phyloP scores from a whole-genome alignment of 2,797 vertebrate species.

The Micrastur ruficollis region DNA sequence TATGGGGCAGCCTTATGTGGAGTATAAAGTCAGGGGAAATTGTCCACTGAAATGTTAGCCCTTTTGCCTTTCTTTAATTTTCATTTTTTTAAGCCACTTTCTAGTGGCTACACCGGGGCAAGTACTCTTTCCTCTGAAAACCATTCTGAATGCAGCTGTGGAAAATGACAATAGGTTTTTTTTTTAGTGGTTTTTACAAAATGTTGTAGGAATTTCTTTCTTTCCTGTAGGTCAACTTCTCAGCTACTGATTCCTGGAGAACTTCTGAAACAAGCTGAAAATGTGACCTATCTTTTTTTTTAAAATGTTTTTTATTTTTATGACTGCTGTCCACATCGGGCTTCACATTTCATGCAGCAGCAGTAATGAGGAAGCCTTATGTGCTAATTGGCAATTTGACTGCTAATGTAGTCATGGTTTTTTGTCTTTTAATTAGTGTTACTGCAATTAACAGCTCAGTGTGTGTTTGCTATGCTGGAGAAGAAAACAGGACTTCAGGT shows the following conservation, averaged over 20 bases:
- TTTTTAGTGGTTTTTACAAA: neutral
- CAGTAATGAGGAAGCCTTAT: slow-evolving; percentile 49
- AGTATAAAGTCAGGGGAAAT: neutral
- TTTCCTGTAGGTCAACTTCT: neutral
- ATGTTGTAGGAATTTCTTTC: neutral
- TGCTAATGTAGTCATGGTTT: slow-evolving; percentile 55
- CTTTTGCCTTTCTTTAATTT: neutral
- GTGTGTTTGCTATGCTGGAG: slow-evolving; percentile 13
- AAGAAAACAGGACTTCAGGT: neutral
- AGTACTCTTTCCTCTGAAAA: neutral
- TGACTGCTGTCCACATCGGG: neutral
- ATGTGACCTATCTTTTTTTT: neutral
- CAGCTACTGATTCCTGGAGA: neutral
- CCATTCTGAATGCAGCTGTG: neutral
- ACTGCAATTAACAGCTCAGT: slow-evolving; percentile 63
- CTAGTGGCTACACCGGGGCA: neutral
- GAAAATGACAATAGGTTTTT: neutral
- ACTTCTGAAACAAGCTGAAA: slow-evolving; percentile 6
- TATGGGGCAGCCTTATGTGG: neutral
- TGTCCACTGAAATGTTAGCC: neutral
- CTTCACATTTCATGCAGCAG: neutral
- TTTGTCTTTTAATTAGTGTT: slow-evolving; percentile 74
- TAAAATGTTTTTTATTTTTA: neutral
- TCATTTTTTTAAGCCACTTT: neutral
- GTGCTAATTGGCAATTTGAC: slow-evolving; percentile 68